A percentile compares a stretch with the other conserved stretches of the same genome.
Conservation (phyloP, 2,888 invertebrate genomes). For the Lasioglossum pauxillum region DNA sequence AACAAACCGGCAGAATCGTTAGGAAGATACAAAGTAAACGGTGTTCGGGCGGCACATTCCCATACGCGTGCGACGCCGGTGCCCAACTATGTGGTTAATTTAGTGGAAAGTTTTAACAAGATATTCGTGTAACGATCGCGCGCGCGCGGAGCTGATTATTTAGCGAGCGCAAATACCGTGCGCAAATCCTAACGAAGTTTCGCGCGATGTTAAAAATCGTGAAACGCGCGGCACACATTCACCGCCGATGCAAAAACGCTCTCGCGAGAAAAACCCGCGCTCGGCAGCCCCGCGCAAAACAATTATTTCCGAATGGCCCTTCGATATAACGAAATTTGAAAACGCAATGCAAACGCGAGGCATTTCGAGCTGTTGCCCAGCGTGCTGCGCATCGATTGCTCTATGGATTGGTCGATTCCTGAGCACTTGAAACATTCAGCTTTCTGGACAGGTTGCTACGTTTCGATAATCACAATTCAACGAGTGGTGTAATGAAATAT, state of each 20-base stretch:
- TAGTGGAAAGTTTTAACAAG: slow-evolving; percentile 15
- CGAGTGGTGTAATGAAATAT: too few relatives aligned
- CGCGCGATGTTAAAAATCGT: background rate
- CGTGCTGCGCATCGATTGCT: background rate
- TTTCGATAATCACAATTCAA: background rate
- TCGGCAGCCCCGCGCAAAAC: background rate
- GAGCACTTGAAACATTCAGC: background rate
- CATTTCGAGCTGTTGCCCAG: background rate
- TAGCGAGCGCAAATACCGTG: background rate
- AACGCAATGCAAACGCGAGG: background rate
- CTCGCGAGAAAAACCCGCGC: too few relatives aligned
- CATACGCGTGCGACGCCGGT: background rate
- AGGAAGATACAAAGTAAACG: slow-evolving; percentile 14
- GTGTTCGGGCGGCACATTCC: background rate
- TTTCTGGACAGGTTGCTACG: background rate
- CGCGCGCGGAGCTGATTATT: background rate
- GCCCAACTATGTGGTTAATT: background rate
- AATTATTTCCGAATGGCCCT: slow-evolving; percentile 16
- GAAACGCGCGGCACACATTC: background rate
- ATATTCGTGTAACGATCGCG: slow-evolving; percentile 1
- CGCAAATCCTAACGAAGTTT: background rate
- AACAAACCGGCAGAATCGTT: slow-evolving; percentile 26
- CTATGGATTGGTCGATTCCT: background rate
- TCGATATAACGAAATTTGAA: background rate
- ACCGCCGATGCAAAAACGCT: too few relatives aligned